Conservation (phyloP, 1,140 invertebrate genomes). For the Nebria ingens region DNA sequence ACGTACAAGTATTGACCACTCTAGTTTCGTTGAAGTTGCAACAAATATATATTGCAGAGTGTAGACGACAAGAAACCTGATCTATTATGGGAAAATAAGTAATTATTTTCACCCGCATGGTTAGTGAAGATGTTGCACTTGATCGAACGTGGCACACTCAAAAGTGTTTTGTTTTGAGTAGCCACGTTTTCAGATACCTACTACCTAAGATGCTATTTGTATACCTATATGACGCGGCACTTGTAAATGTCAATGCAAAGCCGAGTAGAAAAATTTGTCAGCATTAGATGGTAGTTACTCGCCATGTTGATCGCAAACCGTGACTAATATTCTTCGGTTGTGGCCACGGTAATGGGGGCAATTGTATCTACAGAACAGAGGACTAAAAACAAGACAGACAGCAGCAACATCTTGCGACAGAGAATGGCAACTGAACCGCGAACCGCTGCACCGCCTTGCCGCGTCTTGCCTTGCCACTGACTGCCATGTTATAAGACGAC, state of each 20-base stretch:
- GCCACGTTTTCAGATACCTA: neutral
- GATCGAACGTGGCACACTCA: no score
- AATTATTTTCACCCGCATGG: no score
- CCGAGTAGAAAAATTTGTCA: neutral
- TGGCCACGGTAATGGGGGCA: neutral
- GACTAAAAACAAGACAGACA: neutral
- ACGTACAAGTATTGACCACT: no score
- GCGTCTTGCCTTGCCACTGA: neutral
- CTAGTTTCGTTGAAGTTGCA: no score
- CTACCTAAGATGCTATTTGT: neutral
- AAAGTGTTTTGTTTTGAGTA: no score
- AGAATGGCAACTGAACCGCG: no score
- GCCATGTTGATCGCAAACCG: conserved; percentile 5
- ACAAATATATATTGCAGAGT: no score
- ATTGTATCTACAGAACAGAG: no score
- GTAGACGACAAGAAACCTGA: no score
- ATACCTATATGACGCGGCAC: neutral
- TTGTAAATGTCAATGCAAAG: neutral
- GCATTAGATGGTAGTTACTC: neutral
- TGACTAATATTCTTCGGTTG: conserved; percentile 1
- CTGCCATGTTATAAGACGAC: no score
- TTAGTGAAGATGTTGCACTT: no score
- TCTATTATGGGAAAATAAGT: no score
- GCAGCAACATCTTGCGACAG: neutral
- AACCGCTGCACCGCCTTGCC: neutral